Percentiles rank a stretch among this genome's conserved stretches.
These are phyloP conservation scores for Eugnorisma glareosa DNA, from an alignment of 2,888 invertebrate genomes.

Conservation along the genomic window DNA sequence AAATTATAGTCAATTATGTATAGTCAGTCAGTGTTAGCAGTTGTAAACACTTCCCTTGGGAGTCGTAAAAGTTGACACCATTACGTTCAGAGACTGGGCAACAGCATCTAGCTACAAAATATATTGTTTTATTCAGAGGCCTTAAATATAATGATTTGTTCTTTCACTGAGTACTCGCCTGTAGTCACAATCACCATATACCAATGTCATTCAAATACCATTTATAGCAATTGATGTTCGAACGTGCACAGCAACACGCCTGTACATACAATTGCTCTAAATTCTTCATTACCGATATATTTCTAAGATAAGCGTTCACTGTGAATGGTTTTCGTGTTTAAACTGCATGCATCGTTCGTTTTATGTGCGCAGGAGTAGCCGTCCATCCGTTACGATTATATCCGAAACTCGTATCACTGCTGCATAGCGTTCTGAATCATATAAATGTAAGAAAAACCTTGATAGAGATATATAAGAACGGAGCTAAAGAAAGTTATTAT, in stretches of 20 bases:
- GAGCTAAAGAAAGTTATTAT: constrained; percentile 63
- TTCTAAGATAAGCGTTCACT: constrained; percentile 61
- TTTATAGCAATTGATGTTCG: constrained; percentile 52
- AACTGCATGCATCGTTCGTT: constrained; percentile 75
- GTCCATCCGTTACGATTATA: constrained; percentile 70
- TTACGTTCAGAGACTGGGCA: constrained; percentile 16
- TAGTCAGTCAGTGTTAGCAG: constrained; percentile 38
- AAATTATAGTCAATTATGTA: constrained; percentile 62
- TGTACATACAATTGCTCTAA: constrained; percentile 58
- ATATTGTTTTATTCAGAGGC: constrained; percentile 25
- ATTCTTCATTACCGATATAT: constrained; percentile 64
- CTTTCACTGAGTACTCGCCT: not conserved
- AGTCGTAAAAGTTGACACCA: constrained; percentile 49
- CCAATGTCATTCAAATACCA: constrained; percentile 45
- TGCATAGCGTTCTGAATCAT: constrained; percentile 68
- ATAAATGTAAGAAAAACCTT: constrained; percentile 63
- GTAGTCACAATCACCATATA: constrained; percentile 30
- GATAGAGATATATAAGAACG: constrained; percentile 62
- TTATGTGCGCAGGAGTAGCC: constrained; percentile 72
- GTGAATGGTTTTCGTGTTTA: constrained; percentile 63
- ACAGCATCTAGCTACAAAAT: constrained; percentile 22
- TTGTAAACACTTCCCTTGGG: constrained; percentile 41
- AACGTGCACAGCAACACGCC: constrained; percentile 29
- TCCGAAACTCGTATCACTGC: constrained; percentile 70
- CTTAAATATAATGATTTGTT: constrained; percentile 13